Evolutionary conservation across 1,140 invertebrate species (phyloP), one percentile per base, ranked within the genome.

Genomic region (Rhynchophorus ferrugineus): DNA sequence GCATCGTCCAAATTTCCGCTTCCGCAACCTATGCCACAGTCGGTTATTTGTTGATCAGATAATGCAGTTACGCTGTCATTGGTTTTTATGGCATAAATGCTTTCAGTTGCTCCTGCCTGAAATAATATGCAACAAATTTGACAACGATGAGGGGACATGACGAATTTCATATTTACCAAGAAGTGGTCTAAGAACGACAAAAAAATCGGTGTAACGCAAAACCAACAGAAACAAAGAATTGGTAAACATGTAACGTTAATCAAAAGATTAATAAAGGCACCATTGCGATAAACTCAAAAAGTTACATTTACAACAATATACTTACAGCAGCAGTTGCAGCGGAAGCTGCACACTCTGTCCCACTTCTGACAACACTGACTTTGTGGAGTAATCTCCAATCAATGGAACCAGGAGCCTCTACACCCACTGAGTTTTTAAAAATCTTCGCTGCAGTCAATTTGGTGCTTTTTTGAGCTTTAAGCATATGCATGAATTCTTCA

Each of bases 401-500:
- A n/a, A 49, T 29, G 3, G 46, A 53, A 5, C 34, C 42, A 7
- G 44, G 44, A 11, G 49, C 22, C 3, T 20, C 20, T 6, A 29
- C n/a, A 14, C 39, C 44, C 20, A 29, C 35, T 3, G 20, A 3
- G 16, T 34, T 42, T 11, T 43, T 16, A 20, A 42, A 44, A n/a
- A 14, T 19, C 2, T 5, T n/a, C 11, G 29, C 36, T 19, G 22
- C 21, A 9, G 16, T 46, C 1, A 19, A 19, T 42, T 41, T 39
- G 19, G 18, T 9, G 42, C 11, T 16, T 13, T 19, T 9, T 9
- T 46, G 39, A 7, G 18, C 7, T 14, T 13, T 33, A 7, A 46
- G 22, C 14, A 24, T 24, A n/a, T 11, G 16, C 11, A 11, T 21
- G 22, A 92, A 91, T 72, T 94, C 90, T 58, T 88, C 82, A 66